A percentile compares a stretch with the other conserved stretches of the same genome.
These are phyloP conservation scores for Melanotaenia boesemani DNA, from an alignment of 2,797 vertebrate genomes.

Conservation along the genomic window DNA sequence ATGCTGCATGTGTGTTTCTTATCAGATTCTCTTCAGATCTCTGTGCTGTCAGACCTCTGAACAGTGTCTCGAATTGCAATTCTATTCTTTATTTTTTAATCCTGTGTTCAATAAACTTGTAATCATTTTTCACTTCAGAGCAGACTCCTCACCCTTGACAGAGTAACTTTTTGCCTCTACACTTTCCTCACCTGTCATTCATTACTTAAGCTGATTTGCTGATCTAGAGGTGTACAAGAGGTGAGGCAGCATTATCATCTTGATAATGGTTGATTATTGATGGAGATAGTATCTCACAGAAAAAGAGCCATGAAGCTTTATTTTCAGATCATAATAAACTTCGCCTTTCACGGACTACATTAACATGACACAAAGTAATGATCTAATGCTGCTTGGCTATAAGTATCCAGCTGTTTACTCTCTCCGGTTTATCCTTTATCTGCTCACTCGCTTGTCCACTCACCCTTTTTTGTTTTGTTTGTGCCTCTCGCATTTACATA, in stretches of 20 bases:
- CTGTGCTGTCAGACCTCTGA: no score
- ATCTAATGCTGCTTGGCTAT: conserved; percentile 48
- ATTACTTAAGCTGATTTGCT: conserved; percentile 15
- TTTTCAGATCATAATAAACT: conserved; percentile 14
- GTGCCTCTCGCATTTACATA: conserved; percentile 34
- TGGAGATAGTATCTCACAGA: neutral
- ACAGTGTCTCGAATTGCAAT: no score
- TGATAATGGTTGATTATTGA: neutral
- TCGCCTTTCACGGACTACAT: conserved; percentile 26
- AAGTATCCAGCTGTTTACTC: conserved; percentile 29
- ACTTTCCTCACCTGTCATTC: conserved; percentile 3
- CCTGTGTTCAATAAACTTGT: no score
- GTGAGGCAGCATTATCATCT: neutral
- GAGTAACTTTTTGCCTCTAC: no score
- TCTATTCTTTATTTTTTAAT: no score
- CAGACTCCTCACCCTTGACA: no score
- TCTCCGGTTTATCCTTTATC: conserved; percentile 55
- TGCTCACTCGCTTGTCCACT: conserved; percentile 47
- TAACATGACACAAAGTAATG: conserved; percentile 48
- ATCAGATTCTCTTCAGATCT: no score
- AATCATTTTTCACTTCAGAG: no score
- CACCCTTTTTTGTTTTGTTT: conserved; percentile 62
- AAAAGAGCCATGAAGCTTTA: neutral
- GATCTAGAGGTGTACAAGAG: neutral
- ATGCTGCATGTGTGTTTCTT: no score